Base-by-base conservation (phyloP, 2,888 invertebrate genomes). In the Macrophya annulata region DNA sequence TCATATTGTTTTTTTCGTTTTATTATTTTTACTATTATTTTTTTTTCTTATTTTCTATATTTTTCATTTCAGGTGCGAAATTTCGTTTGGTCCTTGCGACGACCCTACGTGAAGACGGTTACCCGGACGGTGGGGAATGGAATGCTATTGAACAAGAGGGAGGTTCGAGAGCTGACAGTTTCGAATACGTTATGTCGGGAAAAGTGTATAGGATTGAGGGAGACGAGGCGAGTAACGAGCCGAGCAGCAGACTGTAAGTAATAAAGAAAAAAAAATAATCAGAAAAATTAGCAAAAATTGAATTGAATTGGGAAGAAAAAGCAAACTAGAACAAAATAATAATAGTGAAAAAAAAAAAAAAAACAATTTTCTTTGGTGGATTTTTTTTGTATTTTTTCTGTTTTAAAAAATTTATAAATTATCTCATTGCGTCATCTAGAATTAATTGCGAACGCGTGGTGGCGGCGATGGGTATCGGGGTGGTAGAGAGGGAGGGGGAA, bases 141-240 rank as follows among this genome's bases (percentile, higher is more conserved):
- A 98, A 98, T 93, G 98, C 98, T 1, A 93, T 97, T 89, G 97
- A 98, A 88, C 96, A 96, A n/a, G 97, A 97, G 90, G 97, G 98
- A 79, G 92, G 93, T 17, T 98, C 98, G 21, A 95, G 99, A 81
- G 99, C 99, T 0, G 99, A 99, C 93, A 98, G 98, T 91, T 99
- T 99, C 92, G 99, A 99, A 93, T 99, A 99, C 94, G 99, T 99
- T 79, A 99, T 99, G 99, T 98, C 98, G 89, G 99, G 99, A 25
- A 98, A 98, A 94, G 97, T 99, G 88, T 99, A 99, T 94, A 96
- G 98, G 90, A 98, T 99, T 92, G 99, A 99, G 94, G 99, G 99
- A 31, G 99, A 99, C 90, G 99, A 99, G 90, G 97, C 96, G 25
- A 96, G 97, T 15, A 96, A 96, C 92, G 98, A 98, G 92, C 96